Evolutionary conservation across 2,888 invertebrate genomes (phyloP).

Genomic region (Acrocyrtus sp.): DNA sequence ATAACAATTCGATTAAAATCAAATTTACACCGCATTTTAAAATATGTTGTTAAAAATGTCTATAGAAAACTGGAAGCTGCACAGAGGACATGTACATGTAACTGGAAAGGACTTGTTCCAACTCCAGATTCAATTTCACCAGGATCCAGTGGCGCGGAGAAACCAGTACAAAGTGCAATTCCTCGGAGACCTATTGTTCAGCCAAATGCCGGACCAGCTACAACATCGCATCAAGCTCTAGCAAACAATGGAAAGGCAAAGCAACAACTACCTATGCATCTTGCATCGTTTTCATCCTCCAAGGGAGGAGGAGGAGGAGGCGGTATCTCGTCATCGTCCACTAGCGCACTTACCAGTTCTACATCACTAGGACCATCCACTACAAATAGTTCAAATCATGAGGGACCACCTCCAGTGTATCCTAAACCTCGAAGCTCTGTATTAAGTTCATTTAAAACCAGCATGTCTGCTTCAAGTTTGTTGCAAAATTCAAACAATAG

Average conservation of each 20-base stretch:
- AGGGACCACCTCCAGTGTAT: constrained; percentile 29
- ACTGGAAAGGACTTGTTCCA: constrained; percentile 72
- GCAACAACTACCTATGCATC: constrained; percentile 89
- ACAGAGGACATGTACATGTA: constrained; percentile 68
- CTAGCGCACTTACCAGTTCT: not conserved
- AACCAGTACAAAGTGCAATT: constrained; percentile 64
- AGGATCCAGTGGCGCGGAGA: constrained; percentile 66
- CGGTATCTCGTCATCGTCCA: constrained; percentile 15
- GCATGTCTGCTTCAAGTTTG: constrained; percentile 36
- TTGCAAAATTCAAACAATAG: constrained; percentile 28
- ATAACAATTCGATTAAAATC: not conserved
- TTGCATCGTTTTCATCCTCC: constrained; percentile 72
- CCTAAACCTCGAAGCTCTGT: constrained; percentile 56
- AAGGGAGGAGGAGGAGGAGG: constrained; percentile 28
- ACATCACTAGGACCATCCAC: constrained; percentile 21
- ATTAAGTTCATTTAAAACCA: constrained; percentile 48
- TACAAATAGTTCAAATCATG: constrained; percentile 12
- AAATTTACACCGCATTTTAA: not conserved
- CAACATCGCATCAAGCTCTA: constrained; percentile 44
- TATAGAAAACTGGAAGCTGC: constrained; percentile 79
- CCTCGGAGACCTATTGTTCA: constrained; percentile 64
- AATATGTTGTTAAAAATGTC: not conserved
- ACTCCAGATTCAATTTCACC: constrained; percentile 61
- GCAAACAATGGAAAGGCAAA: constrained; percentile 69
- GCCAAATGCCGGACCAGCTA: constrained; percentile 49